Evolutionary conservation across 2,113 vertebrate species (phyloP).

Genomic region (Argyrosomus japonicus): DNA sequence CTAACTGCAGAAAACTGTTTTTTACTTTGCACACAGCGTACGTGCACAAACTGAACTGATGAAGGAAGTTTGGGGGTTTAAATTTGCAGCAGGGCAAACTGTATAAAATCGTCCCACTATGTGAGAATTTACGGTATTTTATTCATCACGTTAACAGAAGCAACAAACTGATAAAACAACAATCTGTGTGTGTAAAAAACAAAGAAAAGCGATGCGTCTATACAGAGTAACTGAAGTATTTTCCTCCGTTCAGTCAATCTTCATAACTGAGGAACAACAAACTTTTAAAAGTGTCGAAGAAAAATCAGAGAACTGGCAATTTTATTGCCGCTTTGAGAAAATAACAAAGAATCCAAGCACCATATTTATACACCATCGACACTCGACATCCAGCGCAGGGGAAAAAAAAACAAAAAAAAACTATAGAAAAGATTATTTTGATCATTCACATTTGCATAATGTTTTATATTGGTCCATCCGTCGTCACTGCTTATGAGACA

Average conservation of each 20-base stretch:
- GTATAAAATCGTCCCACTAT: neutral
- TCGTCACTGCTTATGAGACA: conserved; percentile 86
- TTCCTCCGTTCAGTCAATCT: conserved; percentile 57
- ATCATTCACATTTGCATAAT: conserved; percentile 71
- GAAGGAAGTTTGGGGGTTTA: neutral
- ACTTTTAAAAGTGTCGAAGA: conserved; percentile 24
- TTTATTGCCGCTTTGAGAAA: conserved; percentile 48
- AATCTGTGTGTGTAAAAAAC: neutral
- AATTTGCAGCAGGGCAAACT: neutral
- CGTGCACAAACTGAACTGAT: neutral
- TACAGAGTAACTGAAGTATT: neutral
- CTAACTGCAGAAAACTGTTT: too few relatives aligned
- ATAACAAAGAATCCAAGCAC: conserved; percentile 30
- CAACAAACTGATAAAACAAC: conserved; percentile 11
- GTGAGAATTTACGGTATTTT: conserved; percentile 34
- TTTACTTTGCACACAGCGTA: too few relatives aligned
- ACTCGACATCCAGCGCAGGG: conserved; percentile 20
- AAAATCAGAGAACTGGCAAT: conserved; percentile 42
- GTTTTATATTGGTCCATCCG: conserved; percentile 89
- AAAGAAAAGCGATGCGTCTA: neutral
- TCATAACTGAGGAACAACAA: conserved; percentile 60
- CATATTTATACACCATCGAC: conserved; percentile 26
- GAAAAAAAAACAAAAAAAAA: neutral
- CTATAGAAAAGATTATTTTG: neutral
- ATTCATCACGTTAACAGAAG: conserved; percentile 2